Evolutionary conservation across 2,888 invertebrate species (phyloP).

Genomic region (Serrognathus titanus): DNA sequence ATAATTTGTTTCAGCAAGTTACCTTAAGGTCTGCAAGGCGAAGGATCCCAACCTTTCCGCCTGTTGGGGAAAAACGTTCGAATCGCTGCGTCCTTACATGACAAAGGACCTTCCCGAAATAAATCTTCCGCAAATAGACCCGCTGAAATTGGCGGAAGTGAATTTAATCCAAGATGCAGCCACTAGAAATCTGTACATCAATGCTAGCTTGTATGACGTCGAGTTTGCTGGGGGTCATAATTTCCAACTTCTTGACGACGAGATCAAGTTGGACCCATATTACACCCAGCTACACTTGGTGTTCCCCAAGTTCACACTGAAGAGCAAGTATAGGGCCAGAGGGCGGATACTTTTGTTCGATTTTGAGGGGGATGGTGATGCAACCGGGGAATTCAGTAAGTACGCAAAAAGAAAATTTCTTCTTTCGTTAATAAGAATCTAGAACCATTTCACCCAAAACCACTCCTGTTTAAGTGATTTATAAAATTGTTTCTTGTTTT

Average conservation of each 20-base stretch:
- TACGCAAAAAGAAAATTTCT: constrained; percentile 8
- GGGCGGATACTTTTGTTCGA: constrained; percentile 36
- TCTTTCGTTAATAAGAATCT: no score
- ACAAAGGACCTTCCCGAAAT: constrained; percentile 40
- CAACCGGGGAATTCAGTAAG: constrained; percentile 6
- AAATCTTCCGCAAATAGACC: constrained; percentile 38
- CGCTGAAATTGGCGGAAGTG: constrained; percentile 32
- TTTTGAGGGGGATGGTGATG: constrained; percentile 21
- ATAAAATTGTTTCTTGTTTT: neutral
- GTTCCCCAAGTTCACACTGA: constrained; percentile 26
- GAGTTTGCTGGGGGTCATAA: constrained; percentile 27
- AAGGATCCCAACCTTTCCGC: constrained; percentile 35
- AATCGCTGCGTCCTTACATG: constrained; percentile 32
- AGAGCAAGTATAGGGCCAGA: constrained; percentile 35
- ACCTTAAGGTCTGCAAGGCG: constrained; percentile 30
- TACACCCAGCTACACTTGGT: neutral
- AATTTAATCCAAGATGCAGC: constrained; percentile 30
- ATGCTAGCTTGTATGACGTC: constrained; percentile 30
- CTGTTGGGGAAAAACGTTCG: constrained; percentile 35
- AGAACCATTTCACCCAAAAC: no score
- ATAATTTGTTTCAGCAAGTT: constrained; percentile 11
- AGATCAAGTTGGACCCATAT: neutral
- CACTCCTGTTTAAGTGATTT: no score
- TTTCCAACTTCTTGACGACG: constrained; percentile 27
- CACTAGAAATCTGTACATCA: constrained; percentile 30